Evolutionary conservation across 2,797 vertebrate genomes (phyloP), one percentile per base, ranked within the genome.

Genomic region (Myotis pilosus): DNA sequence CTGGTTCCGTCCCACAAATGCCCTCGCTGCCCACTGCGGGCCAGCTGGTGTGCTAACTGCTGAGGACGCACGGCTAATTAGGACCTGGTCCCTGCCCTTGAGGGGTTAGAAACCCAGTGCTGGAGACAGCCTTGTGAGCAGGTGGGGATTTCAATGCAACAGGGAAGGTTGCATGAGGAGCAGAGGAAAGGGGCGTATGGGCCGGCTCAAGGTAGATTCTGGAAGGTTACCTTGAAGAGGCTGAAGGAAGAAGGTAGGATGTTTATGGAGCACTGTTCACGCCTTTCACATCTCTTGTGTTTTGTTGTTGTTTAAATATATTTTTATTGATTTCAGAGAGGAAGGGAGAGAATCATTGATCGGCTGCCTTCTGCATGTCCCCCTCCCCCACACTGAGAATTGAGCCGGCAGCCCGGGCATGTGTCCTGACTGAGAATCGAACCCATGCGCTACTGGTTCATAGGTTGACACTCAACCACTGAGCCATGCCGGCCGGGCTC

Each of bases 21-120:
- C 83, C 25, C 9, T 2, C 0, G 3, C 86, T 51, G 68, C 91
- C 83, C 83, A 57, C 75, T 0, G 17, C n/a, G 38, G 86, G 75
- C 86, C 92, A 94, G 96, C 88, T 88, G 89, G 74, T 78, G 92
- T 83, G 89, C 86, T 93, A 82, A 79, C 36, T 79, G 74, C 87
- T 1, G 25, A 49, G 20, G 86, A 81, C 0, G 0, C 22, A 1
- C 4, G 41, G 84, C 81, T 64, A 64, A 89, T 75, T 33, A 83
- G 83, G 81, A 64, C 60, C 66, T 38, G 51, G 72, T 47, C 81
- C 64, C 68, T 82, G 87, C 68, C 94, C 80, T 53, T 72, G 87
- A 89, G 94, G 88, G 69, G 76, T 71, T 82, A 13, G 44, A 71
- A 25, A 33, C 41, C 60, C 51, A 20, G 0, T 1, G 83, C 80